Percentiles rank a stretch among this genome's conserved stretches.
These are phyloP conservation scores for Amblyteles armatorius DNA, from an alignment of 2,888 invertebrate genomes.

Conservation along the genomic window DNA sequence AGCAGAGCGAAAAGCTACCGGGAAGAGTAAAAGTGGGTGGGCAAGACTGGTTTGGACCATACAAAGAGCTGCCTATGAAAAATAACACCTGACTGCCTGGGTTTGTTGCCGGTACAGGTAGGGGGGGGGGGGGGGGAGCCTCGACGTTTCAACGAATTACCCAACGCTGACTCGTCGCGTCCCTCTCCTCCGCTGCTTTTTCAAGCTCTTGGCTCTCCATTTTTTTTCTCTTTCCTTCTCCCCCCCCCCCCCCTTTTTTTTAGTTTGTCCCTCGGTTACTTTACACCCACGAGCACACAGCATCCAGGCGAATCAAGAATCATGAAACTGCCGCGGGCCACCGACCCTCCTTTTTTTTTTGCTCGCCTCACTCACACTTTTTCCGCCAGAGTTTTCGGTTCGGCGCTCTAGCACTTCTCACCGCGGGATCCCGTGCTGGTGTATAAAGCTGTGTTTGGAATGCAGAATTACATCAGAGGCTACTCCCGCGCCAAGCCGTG, in stretches of 20 bases:
- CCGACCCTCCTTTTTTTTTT: slow-evolving; percentile 25
- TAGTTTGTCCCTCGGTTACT: slow-evolving; percentile 31
- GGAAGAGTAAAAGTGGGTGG: slow-evolving; percentile 24
- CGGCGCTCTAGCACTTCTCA: not conserved
- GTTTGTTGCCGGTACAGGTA: slow-evolving; percentile 65
- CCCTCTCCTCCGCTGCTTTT: slow-evolving; percentile 2
- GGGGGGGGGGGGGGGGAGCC: slow-evolving; percentile 20
- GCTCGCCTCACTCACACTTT: not conserved
- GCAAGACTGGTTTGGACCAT: slow-evolving; percentile 47
- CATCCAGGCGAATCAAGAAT: slow-evolving; percentile 31
- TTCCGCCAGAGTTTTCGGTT: not conserved
- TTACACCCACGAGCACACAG: slow-evolving; percentile 15
- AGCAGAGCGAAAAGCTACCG: slow-evolving; percentile 35
- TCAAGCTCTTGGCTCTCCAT: not conserved
- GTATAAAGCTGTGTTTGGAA: slow-evolving; percentile 18
- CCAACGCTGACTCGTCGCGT: slow-evolving; percentile 37
- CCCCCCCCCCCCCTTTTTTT: not conserved
- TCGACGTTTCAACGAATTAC: slow-evolving; percentile 55
- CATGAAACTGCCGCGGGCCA: slow-evolving; percentile 35
- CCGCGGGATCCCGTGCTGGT: not conserved
- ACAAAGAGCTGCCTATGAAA: slow-evolving; percentile 72
- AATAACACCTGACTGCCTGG: slow-evolving; percentile 68
- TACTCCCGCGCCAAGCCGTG: not conserved
- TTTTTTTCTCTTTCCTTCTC: not conserved
- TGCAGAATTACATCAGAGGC: slow-evolving; percentile 2